These are phyloP conservation scores for Agrochola litura DNA, from an alignment of 2,888 invertebrate species.

Conservation along the genomic window DNA sequence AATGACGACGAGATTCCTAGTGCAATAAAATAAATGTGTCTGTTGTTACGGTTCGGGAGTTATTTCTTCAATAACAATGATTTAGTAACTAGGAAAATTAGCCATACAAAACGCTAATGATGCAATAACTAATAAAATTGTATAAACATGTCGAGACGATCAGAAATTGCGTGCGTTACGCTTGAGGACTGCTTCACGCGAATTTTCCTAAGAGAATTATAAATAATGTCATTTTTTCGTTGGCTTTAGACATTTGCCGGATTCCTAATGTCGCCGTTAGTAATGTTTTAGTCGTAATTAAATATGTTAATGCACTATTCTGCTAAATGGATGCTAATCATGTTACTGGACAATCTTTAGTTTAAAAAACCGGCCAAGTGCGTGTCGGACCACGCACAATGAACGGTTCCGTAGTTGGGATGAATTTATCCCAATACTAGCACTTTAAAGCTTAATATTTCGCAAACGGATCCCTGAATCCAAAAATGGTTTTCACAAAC, in stretches of 20 bases:
- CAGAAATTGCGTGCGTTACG: conserved; percentile 57
- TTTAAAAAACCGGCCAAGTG: too few relatives aligned
- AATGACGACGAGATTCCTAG: background rate
- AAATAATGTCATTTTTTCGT: conserved; percentile 25
- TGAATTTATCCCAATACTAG: too few relatives aligned
- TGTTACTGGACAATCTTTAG: background rate
- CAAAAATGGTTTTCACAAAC: too few relatives aligned
- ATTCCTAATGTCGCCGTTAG: conserved; percentile 49
- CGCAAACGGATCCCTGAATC: too few relatives aligned
- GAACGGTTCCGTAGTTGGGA: too few relatives aligned
- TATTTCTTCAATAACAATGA: conserved; percentile 4
- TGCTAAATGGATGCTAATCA: conserved; percentile 32
- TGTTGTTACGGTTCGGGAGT: too few relatives aligned
- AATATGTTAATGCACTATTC: conserved; percentile 26
- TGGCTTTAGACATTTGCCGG: conserved; percentile 41
- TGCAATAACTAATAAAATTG: conserved; percentile 38
- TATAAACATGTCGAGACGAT: conserved; percentile 34
- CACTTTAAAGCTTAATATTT: too few relatives aligned
- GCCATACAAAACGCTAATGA: conserved; percentile 26
- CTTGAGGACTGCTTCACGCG: conserved; percentile 38
- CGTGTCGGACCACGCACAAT: too few relatives aligned
- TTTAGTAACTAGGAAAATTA: conserved; percentile 32
- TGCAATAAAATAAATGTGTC: background rate
- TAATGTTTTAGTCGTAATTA: conserved; percentile 32
- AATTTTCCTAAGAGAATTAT: conserved; percentile 37